A percentile compares a stretch with the other conserved stretches of the same genome.
These are phyloP conservation scores for Copidosoma floridanum DNA, from an alignment of 1,140 invertebrate genomes.

Conservation along the genomic window DNA sequence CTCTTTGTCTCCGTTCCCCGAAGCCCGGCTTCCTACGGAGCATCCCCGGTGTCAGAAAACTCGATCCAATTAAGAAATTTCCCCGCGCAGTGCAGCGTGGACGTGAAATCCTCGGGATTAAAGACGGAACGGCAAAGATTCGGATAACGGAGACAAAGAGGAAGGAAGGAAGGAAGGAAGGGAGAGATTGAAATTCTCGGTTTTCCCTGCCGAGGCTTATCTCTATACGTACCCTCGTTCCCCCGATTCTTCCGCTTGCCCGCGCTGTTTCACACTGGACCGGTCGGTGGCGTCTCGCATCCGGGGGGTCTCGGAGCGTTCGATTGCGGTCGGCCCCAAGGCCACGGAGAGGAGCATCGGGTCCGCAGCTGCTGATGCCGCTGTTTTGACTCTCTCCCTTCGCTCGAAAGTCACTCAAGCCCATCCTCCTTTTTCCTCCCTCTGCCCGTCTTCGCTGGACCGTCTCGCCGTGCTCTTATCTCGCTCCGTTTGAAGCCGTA, in stretches of 20 bases:
- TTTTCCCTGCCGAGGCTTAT: not conserved
- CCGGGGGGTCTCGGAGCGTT: conserved; percentile 18
- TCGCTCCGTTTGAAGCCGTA: too few relatives aligned
- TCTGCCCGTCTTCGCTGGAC: not conserved
- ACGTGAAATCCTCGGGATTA: not conserved
- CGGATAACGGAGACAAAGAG: conserved; percentile 18
- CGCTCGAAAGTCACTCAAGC: conserved; percentile 7
- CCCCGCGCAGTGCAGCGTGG: conserved; percentile 15
- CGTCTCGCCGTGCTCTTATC: not conserved
- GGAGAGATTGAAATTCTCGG: not conserved
- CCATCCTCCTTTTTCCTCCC: too few relatives aligned
- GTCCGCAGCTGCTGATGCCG: not conserved
- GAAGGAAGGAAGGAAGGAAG: too few relatives aligned
- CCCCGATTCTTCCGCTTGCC: not conserved
- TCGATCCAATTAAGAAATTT: not conserved
- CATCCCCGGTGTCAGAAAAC: not conserved
- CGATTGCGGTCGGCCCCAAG: conserved; percentile 30
- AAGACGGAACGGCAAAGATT: not conserved
- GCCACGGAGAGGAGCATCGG: conserved; percentile 1
- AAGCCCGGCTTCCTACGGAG: not conserved
- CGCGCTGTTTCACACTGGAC: not conserved
- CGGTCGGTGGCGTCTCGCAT: too few relatives aligned
- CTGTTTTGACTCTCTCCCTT: conserved; percentile 1
- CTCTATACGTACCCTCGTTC: too few relatives aligned
- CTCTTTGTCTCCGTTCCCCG: conserved; percentile 18